A percentile compares a stretch with the other conserved stretches of the same genome.
Conservation (phyloP, 2,888 invertebrate genomes). For the Autographa pulchrina region DNA sequence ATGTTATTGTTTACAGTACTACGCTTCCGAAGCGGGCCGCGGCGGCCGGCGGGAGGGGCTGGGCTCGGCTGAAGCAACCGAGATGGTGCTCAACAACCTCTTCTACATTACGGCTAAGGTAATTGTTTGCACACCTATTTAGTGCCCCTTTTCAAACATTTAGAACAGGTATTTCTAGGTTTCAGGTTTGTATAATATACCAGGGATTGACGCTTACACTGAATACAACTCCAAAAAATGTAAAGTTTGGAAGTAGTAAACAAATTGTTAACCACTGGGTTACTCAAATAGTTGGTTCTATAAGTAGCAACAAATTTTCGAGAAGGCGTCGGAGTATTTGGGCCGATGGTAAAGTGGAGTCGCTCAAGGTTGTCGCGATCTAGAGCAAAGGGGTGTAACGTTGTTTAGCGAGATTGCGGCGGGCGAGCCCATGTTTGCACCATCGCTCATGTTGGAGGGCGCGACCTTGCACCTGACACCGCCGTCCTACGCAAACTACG, state of each 20-base stretch:
- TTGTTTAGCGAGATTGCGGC: conserved; percentile 59
- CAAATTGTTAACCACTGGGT: too few relatives aligned
- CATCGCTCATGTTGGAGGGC: conserved; percentile 63
- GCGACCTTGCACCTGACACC: conserved; percentile 51
- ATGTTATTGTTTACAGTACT: conserved; percentile 82
- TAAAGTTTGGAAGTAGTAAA: too few relatives aligned
- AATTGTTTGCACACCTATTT: conserved; percentile 50
- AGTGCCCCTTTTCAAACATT: too few relatives aligned
- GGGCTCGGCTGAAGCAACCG: conserved; percentile 99
- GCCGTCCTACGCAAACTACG: conserved; percentile 38
- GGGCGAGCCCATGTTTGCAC: conserved; percentile 69
- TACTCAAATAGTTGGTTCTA: background rate
- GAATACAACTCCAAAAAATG: too few relatives aligned
- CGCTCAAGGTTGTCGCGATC: conserved; percentile 45
- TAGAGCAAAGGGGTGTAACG: conserved; percentile 59
- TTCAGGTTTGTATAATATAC: too few relatives aligned
- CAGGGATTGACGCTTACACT: too few relatives aligned
- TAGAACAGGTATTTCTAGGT: too few relatives aligned
- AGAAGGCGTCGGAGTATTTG: too few relatives aligned
- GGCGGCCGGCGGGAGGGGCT: conserved; percentile 96
- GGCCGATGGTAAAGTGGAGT: conserved; percentile 5
- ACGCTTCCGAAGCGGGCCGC: conserved; percentile 91
- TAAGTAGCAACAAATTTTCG: too few relatives aligned
- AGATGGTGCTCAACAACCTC: conserved; percentile 99
- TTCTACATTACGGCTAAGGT: conserved; percentile 99